These are phyloP conservation scores for Cantharis rufa DNA, from an alignment of 2,888 invertebrate genomes.

Conservation along the genomic window DNA sequence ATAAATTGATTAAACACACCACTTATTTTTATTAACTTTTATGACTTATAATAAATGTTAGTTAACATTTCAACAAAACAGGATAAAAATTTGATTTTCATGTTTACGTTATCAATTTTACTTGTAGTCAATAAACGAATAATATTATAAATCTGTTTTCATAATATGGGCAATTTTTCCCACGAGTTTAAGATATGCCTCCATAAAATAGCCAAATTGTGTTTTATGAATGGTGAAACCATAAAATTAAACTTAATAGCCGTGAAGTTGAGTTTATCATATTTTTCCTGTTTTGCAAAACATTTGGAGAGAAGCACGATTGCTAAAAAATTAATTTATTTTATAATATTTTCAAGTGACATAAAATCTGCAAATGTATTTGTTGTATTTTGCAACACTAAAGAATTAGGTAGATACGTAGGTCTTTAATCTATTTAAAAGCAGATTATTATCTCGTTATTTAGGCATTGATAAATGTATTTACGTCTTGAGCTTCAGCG, in stretches of 20 bases:
- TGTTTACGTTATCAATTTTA: background rate
- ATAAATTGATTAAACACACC: conserved; percentile 28
- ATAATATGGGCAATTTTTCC: background rate
- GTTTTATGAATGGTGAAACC: background rate
- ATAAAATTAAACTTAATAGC: background rate
- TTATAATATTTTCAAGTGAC: too few species aligned
- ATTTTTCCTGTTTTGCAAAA: too few species aligned
- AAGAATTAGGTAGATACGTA: background rate
- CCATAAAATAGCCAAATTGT: background rate
- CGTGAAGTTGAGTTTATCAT: too few species aligned
- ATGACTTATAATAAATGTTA: conserved; percentile 2
- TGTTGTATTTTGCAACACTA: background rate
- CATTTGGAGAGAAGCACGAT: too few species aligned
- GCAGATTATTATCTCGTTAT: conserved; percentile 5
- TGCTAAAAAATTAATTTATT: too few species aligned
- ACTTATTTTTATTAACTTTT: conserved; percentile 18
- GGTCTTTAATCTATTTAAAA: conserved; percentile 6
- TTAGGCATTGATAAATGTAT: conserved; percentile 25
- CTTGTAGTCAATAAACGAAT: background rate
- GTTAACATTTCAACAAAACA: conserved; percentile 2
- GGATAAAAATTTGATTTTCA: background rate
- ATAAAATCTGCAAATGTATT: background rate
- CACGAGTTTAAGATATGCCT: background rate
- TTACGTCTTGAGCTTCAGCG: conserved; percentile 30
- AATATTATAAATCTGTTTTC: background rate